These are phyloP conservation scores for Calyptomena viridis DNA, from an alignment of 2,113 vertebrate genomes.

Conservation along the genomic window DNA sequence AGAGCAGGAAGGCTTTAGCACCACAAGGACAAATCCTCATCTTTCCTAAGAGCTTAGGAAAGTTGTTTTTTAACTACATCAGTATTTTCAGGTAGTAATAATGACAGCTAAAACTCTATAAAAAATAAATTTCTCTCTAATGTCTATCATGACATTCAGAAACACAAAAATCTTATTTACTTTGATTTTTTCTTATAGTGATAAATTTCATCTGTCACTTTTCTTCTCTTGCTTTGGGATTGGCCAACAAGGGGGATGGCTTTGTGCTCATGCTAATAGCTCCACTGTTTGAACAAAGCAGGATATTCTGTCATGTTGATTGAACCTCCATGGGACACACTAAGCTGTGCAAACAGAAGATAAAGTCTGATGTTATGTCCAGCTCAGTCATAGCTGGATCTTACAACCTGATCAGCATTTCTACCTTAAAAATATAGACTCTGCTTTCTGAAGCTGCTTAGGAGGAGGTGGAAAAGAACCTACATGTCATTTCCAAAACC, in stretches of 20 bases:
- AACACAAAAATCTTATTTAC: background rate
- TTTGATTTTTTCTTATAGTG: background rate
- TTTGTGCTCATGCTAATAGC: background rate
- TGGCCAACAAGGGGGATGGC: background rate
- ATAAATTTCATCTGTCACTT: background rate
- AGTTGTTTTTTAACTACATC: background rate
- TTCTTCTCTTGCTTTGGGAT: background rate
- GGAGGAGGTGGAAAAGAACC: background rate
- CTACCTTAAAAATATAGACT: background rate
- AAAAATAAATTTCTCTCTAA: background rate
- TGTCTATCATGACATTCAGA: background rate
- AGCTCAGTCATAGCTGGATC: background rate
- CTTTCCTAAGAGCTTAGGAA: background rate
- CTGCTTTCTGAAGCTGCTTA: background rate
- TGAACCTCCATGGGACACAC: background rate
- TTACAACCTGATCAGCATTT: background rate
- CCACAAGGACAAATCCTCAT: background rate
- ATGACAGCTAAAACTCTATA: background rate
- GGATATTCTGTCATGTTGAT: background rate
- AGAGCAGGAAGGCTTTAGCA: background rate
- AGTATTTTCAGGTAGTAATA: background rate
- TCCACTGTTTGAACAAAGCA: background rate
- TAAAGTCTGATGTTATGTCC: background rate
- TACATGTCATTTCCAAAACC: background rate
- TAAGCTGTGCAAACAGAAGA: conserved; percentile 26